Percentiles rank a stretch among this genome's conserved stretches.
Evolutionary conservation across 1,140 invertebrate species (phyloP).

Genomic region (Eurytemora carolleeae): DNA sequence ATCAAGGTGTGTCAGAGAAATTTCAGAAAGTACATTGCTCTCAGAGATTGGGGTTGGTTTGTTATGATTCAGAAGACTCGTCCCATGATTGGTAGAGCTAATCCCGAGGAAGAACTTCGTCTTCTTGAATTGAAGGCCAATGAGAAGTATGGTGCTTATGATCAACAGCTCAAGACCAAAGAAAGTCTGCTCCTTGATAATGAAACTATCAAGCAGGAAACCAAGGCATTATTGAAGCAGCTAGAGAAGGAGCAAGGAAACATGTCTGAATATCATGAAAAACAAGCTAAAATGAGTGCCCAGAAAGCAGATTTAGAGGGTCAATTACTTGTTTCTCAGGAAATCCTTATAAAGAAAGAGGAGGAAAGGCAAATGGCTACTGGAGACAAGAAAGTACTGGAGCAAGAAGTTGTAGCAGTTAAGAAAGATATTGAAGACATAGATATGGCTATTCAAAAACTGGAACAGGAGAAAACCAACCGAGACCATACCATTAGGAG

Average conservation of each 20-base stretch:
- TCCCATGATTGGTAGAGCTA: slow-evolving; percentile 95
- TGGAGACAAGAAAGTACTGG: slow-evolving; percentile 23
- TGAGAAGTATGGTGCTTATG: no score
- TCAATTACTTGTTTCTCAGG: slow-evolving; percentile 72
- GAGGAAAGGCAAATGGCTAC: no score
- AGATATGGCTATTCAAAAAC: no score
- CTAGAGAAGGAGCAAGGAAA: no score
- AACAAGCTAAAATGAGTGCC: slow-evolving; percentile 66
- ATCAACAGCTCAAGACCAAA: slow-evolving; percentile 45
- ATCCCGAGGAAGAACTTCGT: slow-evolving; percentile 95
- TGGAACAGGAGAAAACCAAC: no score
- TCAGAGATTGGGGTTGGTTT: slow-evolving; percentile 94
- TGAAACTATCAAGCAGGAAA: slow-evolving; percentile 18
- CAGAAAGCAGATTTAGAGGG: slow-evolving; percentile 91
- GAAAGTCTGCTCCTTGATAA: slow-evolving; percentile 84
- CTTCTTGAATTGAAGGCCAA: slow-evolving; percentile 92
- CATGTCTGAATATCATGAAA: slow-evolving; percentile 85
- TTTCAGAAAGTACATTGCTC: slow-evolving; percentile 87
- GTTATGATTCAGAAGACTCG: no score
- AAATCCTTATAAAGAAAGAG: no score
- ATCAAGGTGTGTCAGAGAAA: no score
- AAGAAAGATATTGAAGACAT: slow-evolving; percentile 35
- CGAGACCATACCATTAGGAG: slow-evolving; percentile 30
- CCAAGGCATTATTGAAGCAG: slow-evolving; percentile 16
- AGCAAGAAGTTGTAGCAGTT: slow-evolving; percentile 25